These are phyloP conservation scores for Tetrax tetrax DNA, from an alignment of 2,113 vertebrate genomes.

Conservation along the genomic window DNA sequence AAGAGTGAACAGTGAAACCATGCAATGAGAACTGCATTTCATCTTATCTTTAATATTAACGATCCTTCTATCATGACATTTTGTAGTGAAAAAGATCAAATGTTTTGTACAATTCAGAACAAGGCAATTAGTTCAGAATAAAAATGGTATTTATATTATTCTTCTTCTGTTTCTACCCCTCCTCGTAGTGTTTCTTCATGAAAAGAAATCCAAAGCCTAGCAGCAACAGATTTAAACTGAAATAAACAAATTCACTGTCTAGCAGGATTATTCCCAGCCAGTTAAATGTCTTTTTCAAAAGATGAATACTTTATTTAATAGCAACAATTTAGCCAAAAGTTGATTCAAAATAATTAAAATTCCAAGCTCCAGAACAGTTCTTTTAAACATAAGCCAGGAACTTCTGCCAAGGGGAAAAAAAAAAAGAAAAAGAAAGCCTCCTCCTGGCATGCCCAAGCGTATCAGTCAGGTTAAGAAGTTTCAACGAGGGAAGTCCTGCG, in stretches of 20 bases:
- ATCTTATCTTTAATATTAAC: neutral
- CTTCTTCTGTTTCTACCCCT: neutral
- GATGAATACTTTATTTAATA: neutral
- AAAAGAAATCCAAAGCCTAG: neutral
- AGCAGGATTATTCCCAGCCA: neutral
- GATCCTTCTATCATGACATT: neutral
- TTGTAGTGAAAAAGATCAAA: neutral
- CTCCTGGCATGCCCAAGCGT: neutral
- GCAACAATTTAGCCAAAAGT: neutral
- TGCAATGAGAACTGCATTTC: neutral
- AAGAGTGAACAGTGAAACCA: too few relatives aligned
- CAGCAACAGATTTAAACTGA: neutral
- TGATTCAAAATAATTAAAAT: conserved; percentile 19
- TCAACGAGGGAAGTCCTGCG: neutral
- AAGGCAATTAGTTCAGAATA: neutral
- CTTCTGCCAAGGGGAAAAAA: neutral
- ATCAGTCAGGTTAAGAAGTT: neutral
- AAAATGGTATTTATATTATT: neutral
- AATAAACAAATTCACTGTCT: neutral
- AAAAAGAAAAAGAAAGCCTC: neutral
- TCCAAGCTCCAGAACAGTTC: neutral
- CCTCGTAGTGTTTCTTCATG: neutral
- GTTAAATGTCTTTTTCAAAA: neutral
- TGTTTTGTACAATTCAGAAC: neutral
- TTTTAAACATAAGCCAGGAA: conserved; percentile 5